Base-by-base conservation (phyloP, 2,113 vertebrate species). In the Haemorhous mexicanus region DNA sequence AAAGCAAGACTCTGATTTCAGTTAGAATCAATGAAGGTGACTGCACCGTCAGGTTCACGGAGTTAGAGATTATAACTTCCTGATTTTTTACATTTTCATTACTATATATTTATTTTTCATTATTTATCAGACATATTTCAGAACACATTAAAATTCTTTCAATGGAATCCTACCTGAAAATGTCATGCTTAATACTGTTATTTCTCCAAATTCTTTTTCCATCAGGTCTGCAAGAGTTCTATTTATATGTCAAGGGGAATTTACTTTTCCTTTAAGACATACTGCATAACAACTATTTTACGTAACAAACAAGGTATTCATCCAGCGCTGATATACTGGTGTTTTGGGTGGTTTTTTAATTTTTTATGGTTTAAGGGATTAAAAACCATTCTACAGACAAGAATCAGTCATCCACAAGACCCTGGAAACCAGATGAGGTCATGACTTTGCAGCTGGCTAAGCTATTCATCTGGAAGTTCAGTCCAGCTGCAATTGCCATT, bases 221-320 rank as follows among this genome's bases (percentile, higher is more conserved):
- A 87, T 64, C 63, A 84, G 67, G 28, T 80, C 74, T 92, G 49
- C 28, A 89, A 83, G 24, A 32, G 72, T 59, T 33, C 59, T 66
- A 49, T 53, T 89, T 30, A 32, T 33, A 39, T 27, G 47, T 67
- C 77, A 92, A 95, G 84, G 9, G 19, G 18, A 89, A 59, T 84
- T 84, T 94, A 70, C 7, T 90, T 82, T 88, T 82, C 70, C 82
- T 78, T 80, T 66, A 87, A 89, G 69, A 84, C 32, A 50, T 61
- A 84, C 35, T 76, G 67, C 69, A 93, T 92, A 96, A 20, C 49
- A 86, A 49, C 22, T 55, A 56, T 47, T 95, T 85, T 72, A 73
- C 14, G 35, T 73, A 94, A 94, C 69, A 82, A 95, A 95, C 85
- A 96, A 93, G 61, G 77, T 96, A 97, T 97, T 94, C 84, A 97